Evolutionary conservation across 2,888 invertebrate genomes (phyloP), one percentile per base, ranked within the genome.

Genomic region (Apodemia duryi): DNA sequence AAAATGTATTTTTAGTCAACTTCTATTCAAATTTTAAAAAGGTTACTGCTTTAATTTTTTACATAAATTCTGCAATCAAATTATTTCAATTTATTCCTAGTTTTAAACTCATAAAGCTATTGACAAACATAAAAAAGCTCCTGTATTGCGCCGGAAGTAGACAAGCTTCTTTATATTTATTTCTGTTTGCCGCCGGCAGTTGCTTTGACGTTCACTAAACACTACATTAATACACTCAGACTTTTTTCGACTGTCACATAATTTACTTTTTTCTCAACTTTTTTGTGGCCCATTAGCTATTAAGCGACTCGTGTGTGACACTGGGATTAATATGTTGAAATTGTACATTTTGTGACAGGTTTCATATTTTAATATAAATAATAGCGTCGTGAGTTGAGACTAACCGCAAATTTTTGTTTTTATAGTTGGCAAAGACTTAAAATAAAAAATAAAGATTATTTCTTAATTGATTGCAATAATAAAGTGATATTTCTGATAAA

Each of bases 171-270:
- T 81, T 81, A 80, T 73, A 75, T 77, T 83, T 88, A 87, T 88
- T 87, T 87, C 83, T 79, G 86, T 84, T 61, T 72, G 77, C 75
- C 73, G 79, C 75, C 86, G 85, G 85, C 82, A 76, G 80, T 72
- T 72, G 78, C 88, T 90, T 90, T 91, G 91, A 88, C 91, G 85
- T 88, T 82, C 77, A 81, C 82, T 87, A 85, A 89, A 90, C 91
- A 88, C 86, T 86, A 86, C 91, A 88, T 89, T 88, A 90, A 91
- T 88, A 88, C 85, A 83, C 84, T 86, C 81, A 79, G 79, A 77
- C 76, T 83, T 88, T 88, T 91, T 88, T 82, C 78, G 74, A 74
- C 85, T 88, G 91, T 88, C 91, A 84, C 88, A 91, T 90, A 86
- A 86, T 87, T 91, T 86, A 86, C 80, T 79, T 82, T 85, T 86